Evolutionary conservation across 2,113 vertebrate genomes (phyloP), one percentile per base, ranked within the genome.

Genomic region (Antennarius striatus): DNA sequence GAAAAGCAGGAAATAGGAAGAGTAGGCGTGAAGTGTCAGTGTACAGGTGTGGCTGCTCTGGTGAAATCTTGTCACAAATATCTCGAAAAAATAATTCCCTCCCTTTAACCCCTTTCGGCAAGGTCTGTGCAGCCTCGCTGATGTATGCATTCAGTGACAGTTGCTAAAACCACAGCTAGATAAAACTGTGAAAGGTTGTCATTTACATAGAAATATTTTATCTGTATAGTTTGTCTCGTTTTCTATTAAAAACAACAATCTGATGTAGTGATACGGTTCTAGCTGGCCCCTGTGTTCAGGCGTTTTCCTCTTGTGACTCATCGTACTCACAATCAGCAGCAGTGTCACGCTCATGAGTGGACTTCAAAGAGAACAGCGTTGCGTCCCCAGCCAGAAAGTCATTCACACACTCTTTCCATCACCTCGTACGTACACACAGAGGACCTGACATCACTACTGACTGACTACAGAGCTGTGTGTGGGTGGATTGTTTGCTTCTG

Each of bases 401-500:
- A 62, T 76, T 77, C 80, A 60, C 81, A 73, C 45, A 71, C 71
- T 29, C 71, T 70, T 81, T 71, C 78, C 77, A 85, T 87, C 80
- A 66, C 73, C 81, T 84, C 82, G 67, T 83, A 68, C 68, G 63
- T 62, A 82, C 69, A 75, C 84, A 70, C 73, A 70, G 77, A 36
- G 56, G 79, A 76, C 80, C 73, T 73, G 80, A 81, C 79, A 62
- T 84, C 60, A 75, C 76, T 84, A 68, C 74, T 81, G 83, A 80
- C 84, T 63, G 68, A 73, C 73, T n/a, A 61, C 71, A 54, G 78
- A 80, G 76, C 75, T 4, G 54, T 68, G 85, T 57, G 78, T 84
- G 73, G 89, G 89, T 64, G 73, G 71, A 14, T 78, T 90, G 88
- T 89, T 90, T 86, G 86, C 63, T 71, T 74, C 84, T 74, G 90